phyloP scores from a whole-genome alignment of 2,888 invertebrate species.

The Andrena bicolor region DNA sequence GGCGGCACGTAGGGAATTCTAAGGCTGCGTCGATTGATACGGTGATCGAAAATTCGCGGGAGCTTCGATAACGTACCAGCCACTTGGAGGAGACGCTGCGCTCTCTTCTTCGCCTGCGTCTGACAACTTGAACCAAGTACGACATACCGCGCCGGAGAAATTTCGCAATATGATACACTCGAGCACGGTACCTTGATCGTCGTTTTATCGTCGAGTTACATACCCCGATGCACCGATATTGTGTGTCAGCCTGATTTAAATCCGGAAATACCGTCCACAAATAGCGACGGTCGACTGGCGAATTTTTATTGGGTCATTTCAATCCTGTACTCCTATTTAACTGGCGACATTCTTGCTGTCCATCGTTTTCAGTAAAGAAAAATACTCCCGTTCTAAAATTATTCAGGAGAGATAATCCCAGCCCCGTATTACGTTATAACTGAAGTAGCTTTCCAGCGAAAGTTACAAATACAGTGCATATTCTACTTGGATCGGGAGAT shows the following conservation, averaged over 20 bases:
- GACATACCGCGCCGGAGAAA: slow-evolving; percentile 2
- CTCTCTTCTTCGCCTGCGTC: slow-evolving; percentile 33
- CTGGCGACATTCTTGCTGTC: no score
- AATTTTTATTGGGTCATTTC: neutral
- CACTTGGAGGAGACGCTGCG: slow-evolving; percentile 8
- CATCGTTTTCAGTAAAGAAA: no score
- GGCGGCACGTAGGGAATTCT: no score
- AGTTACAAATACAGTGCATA: no score
- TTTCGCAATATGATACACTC: slow-evolving; percentile 36
- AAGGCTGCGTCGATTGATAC: neutral
- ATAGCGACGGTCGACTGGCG: slow-evolving; percentile 3
- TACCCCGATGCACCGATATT: slow-evolving; percentile 11
- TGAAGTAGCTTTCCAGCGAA: no score
- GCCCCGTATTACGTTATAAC: neutral
- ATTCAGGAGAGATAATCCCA: no score
- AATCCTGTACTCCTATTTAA: neutral
- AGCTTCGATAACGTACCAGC: slow-evolving; percentile 17
- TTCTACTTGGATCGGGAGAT: no score
- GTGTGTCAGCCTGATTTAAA: slow-evolving; percentile 40
- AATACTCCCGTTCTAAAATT: no score
- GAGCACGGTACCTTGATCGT: slow-evolving; percentile 34
- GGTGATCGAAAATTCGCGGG: slow-evolving; percentile 12
- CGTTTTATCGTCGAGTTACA: slow-evolving; percentile 47
- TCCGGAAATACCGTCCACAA: slow-evolving; percentile 9
- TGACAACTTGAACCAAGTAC: slow-evolving; percentile 36